phyloP scores from a whole-genome alignment of 2,797 vertebrate species.

The Anas georgica region DNA sequence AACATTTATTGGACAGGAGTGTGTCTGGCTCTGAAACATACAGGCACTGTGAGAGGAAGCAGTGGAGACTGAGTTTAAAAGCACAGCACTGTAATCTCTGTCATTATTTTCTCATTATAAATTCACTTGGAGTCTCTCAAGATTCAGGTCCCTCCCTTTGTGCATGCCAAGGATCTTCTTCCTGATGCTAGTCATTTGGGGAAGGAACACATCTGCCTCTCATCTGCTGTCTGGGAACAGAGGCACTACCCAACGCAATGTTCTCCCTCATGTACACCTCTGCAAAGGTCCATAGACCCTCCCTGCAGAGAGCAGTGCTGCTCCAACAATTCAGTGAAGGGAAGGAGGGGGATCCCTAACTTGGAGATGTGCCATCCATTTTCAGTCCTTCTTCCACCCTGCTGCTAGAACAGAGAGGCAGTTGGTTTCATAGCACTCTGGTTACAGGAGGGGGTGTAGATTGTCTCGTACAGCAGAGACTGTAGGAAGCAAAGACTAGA shows the following conservation, averaged over 20 bases:
- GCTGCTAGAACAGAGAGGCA: background rate
- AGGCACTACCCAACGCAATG: background rate
- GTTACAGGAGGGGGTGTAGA: background rate
- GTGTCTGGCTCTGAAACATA: background rate
- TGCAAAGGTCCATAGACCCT: background rate
- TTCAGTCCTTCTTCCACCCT: background rate
- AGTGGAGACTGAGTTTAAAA: background rate
- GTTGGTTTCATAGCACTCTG: fast-evolving
- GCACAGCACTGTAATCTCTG: background rate
- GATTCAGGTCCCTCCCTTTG: background rate
- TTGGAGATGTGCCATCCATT: background rate
- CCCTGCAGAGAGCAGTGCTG: background rate
- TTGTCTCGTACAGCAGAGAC: background rate
- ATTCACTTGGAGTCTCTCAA: background rate
- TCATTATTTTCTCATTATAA: slow-evolving; percentile 14
- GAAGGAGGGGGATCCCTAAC: background rate
- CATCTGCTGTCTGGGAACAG: background rate
- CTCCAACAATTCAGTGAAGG: background rate
- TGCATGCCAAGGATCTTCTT: background rate
- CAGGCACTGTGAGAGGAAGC: background rate
- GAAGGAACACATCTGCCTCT: background rate
- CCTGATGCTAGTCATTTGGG: background rate
- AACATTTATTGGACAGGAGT: background rate
- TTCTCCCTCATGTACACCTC: background rate
- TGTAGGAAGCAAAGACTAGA: background rate